Evolutionary conservation across 2,113 vertebrate genomes (phyloP), one percentile per base, ranked within the genome.

Genomic region (Climacteris rufus): DNA sequence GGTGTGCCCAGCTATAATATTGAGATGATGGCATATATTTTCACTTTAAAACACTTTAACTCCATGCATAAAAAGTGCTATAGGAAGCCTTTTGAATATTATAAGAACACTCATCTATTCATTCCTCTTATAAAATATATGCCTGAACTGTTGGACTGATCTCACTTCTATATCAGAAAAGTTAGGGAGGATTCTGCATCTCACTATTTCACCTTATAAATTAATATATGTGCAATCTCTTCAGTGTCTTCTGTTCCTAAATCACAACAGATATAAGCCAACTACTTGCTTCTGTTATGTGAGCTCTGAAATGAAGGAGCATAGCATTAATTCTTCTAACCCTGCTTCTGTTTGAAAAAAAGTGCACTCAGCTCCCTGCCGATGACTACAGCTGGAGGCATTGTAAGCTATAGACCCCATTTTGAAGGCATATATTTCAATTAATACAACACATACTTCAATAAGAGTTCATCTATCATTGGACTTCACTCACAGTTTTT

Each of bases 1-100:
- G 24, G 60, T 84, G 68, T 60, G n/a, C 69, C 60, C 72, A 77
- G 76, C 16, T 81, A 35, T 87, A 94, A 78, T 63, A 78, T 33
- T 66, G 72, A 93, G 52, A 81, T 84, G 56, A 75, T 75, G 35
- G 61, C 40, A 39, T 81, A 81, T 90, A 89, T 89, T 96, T 92
- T 90, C 81, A 45, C 47, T 92, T 90, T 77, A 91, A 94, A 94
- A 77, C 44, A 90, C 76, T 96, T 86, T 72, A 66, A 53, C 33
- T 83, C 37, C n/a, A 24, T 78, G 65, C 56, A 78, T 89, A 87
- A 94, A 90, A 95, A 71, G 30, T 84, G 23, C 56, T 84, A 57
- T 77, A 87, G 44, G 47, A 75, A 94, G 56, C 40, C 15, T 84
- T 94, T 81, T 47, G 69, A 84, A 92, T 94, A 92, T 81, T 92